phyloP scores from a whole-genome alignment of 2,888 invertebrate genomes.

The Melipona beecheii region DNA sequence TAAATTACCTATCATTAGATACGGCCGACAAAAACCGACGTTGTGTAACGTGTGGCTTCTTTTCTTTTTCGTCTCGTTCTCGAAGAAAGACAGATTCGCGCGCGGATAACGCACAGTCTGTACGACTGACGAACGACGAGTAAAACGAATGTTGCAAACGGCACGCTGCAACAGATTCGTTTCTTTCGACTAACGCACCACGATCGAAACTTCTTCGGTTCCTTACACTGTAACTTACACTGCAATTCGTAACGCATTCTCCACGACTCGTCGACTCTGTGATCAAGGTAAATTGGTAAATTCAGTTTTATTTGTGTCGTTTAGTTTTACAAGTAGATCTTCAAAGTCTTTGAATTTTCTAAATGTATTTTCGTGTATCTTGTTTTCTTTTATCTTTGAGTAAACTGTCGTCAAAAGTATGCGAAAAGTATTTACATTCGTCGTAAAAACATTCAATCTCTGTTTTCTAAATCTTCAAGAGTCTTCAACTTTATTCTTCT shows the following conservation, averaged over 20 bases:
- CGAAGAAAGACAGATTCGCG: slow-evolving; percentile 1
- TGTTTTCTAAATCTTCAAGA: too few relatives aligned
- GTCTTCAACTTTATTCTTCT: too few relatives aligned
- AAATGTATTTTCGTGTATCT: too few relatives aligned
- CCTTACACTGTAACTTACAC: not conserved
- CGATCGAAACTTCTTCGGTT: not conserved
- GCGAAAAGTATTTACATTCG: too few relatives aligned
- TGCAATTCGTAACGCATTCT: not conserved
- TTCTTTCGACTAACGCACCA: not conserved
- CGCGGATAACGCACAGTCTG: not conserved
- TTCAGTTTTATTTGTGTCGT: not conserved
- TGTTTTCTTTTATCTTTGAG: too few relatives aligned
- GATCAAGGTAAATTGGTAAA: not conserved
- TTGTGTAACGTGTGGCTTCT: slow-evolving; percentile 27
- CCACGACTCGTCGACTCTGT: not conserved
- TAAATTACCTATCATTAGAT: slow-evolving; percentile 62
- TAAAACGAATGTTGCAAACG: not conserved
- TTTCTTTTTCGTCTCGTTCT: slow-evolving; percentile 39
- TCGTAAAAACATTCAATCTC: too few relatives aligned
- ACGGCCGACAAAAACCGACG: slow-evolving; percentile 42
- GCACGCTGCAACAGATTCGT: not conserved
- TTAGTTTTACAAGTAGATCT: not conserved
- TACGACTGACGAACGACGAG: not conserved
- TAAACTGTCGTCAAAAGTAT: too few relatives aligned
- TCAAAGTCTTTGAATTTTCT: too few relatives aligned